A percentile compares a stretch with the other conserved stretches of the same genome.
These are phyloP conservation scores for Clivina fossor DNA, from an alignment of 2,888 invertebrate genomes.

Conservation along the genomic window DNA sequence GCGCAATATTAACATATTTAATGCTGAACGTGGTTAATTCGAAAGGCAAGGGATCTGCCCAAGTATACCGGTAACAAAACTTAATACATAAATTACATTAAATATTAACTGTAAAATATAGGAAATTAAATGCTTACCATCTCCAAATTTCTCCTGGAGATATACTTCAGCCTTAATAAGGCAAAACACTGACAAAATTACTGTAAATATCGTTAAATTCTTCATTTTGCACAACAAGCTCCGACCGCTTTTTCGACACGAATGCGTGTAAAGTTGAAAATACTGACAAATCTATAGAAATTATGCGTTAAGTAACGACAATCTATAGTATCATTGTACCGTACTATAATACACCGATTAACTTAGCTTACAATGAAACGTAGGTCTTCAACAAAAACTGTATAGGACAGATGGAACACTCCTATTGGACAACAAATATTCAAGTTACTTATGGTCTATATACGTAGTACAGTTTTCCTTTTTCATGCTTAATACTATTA, in stretches of 20 bases:
- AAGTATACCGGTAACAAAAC: conserved; percentile 22
- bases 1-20: too few relatives aligned
- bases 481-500: not conserved
- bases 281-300: conserved; percentile 30
- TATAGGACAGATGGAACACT: conserved; percentile 24
- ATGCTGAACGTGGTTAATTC: too few relatives aligned
- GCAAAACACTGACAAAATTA: conserved; percentile 62
- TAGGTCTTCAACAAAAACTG: conserved; percentile 11
- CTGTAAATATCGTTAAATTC: conserved; percentile 55
- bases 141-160: conserved; percentile 78
- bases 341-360: not conserved
- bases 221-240: conserved; percentile 45
- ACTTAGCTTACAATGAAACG: conserved; percentile 6
- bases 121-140: conserved; percentile 66
- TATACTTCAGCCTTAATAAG: conserved; percentile 69
- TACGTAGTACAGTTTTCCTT: not conserved
- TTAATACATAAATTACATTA: conserved; percentile 37
- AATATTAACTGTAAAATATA: too few relatives aligned
- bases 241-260: conserved; percentile 20
- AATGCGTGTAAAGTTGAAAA: conserved; percentile 23
- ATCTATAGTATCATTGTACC: not conserved
- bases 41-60: too few relatives aligned
- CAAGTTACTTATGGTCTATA: not conserved
- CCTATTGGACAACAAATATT: conserved; percentile 10
- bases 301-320: conserved; percentile 6